A percentile compares a stretch with the other conserved stretches of the same genome.
phyloP scores from a whole-genome alignment of 2,113 vertebrate genomes.

The Zosterops hypoxanthus region DNA sequence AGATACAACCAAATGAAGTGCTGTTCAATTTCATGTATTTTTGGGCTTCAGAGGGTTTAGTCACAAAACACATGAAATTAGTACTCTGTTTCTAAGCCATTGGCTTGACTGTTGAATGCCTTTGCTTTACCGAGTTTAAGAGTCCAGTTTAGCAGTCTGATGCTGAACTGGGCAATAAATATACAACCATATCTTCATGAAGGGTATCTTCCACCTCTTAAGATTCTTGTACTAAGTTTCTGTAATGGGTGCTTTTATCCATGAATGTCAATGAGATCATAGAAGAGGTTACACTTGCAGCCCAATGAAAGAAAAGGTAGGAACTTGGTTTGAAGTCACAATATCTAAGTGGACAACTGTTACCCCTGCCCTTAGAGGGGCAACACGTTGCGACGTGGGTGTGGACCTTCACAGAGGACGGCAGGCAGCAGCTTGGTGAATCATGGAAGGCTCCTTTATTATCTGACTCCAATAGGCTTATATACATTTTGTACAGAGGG shows the following conservation, averaged over 20 bases:
- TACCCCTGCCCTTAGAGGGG: too few relatives aligned
- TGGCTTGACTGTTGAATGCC: neutral
- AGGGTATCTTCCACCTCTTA: neutral
- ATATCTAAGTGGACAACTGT: neutral
- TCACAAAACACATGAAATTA: neutral
- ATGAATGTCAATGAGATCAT: neutral
- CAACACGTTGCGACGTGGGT: too few relatives aligned
- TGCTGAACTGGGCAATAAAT: neutral
- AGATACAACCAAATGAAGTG: neutral
- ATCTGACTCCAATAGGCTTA: too few relatives aligned
- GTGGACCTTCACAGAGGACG: too few relatives aligned
- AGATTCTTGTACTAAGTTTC: neutral
- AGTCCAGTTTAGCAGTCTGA: neutral
- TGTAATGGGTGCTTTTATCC: neutral
- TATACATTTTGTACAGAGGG: too few relatives aligned
- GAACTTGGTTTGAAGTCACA: neutral
- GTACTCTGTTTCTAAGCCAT: fast-evolving
- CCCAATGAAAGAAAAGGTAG: neutral
- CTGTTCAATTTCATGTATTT: neutral
- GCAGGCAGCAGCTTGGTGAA: too few relatives aligned
- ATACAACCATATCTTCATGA: neutral
- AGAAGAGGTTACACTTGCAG: neutral
- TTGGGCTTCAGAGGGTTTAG: neutral
- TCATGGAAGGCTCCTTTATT: too few relatives aligned
- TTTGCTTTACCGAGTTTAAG: neutral